A percentile compares a stretch with the other conserved stretches of the same genome.
Evolutionary conservation across 2,888 invertebrate genomes (phyloP).

Genomic region (Allygus modestus): DNA sequence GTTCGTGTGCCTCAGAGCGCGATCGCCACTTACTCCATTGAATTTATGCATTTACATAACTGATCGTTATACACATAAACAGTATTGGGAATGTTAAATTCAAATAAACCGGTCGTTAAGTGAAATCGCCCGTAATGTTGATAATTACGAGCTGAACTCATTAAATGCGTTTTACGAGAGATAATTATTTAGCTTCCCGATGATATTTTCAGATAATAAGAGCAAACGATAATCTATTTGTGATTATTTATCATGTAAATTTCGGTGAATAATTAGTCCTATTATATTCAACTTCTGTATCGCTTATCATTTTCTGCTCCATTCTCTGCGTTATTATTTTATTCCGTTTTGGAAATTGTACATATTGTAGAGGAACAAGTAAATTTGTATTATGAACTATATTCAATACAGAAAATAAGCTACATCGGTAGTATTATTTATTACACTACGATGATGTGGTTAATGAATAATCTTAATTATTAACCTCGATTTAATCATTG

Average conservation of each 20-base stretch:
- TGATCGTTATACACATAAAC: background rate
- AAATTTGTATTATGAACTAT: too few relatives aligned
- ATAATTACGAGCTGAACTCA: slow-evolving; percentile 36
- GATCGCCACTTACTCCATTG: background rate
- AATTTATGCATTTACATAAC: background rate
- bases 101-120: slow-evolving; percentile 28
- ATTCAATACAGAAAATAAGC: too few relatives aligned
- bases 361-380: too few relatives aligned
- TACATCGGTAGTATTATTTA: too few relatives aligned
- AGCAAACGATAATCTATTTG: slow-evolving; percentile 33
- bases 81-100: background rate
- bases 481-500: too few relatives aligned
- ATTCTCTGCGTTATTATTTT: background rate
- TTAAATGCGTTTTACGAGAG: slow-evolving; percentile 52
- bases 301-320: slow-evolving; percentile 4
- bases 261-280: slow-evolving; percentile 17
- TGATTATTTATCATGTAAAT: slow-evolving; percentile 36
- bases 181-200: slow-evolving; percentile 45
- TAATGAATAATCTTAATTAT: too few relatives aligned
- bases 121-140: slow-evolving; percentile 43
- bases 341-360: too few relatives aligned
- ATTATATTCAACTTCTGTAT: slow-evolving; percentile 14
- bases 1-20: too few relatives aligned
- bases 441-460: too few relatives aligned
- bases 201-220: slow-evolving; percentile 14